Evolutionary conservation across 2,113 vertebrate species (phyloP).

Genomic region (Machaerirhynchus nigripectus): DNA sequence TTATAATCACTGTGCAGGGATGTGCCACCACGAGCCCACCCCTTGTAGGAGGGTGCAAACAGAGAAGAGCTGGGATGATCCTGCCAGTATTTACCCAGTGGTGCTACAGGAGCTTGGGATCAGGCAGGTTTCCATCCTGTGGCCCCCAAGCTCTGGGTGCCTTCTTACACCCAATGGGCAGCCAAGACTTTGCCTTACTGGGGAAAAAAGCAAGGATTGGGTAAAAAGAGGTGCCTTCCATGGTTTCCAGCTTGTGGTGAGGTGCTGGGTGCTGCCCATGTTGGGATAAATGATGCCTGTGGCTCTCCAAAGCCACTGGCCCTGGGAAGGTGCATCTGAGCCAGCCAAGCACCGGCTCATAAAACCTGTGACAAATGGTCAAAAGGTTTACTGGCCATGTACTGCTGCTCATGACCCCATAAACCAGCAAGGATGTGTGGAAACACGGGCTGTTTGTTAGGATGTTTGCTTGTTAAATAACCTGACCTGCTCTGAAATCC

Average conservation of each 20-base stretch:
- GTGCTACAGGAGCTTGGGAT: not conserved
- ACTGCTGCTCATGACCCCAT: not conserved
- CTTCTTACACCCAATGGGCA: not conserved
- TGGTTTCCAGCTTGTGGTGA: not conserved
- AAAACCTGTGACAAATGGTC: not conserved
- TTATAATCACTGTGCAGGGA: not conserved
- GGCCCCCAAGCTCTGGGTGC: not conserved
- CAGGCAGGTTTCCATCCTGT: not conserved
- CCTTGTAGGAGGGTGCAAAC: not conserved
- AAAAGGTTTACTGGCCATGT: not conserved
- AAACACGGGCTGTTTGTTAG: not conserved
- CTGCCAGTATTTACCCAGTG: not conserved
- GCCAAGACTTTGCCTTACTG: not conserved
- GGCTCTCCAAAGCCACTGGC: not conserved
- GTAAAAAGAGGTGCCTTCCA: not conserved
- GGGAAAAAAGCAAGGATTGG: not conserved
- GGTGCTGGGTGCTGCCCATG: not conserved
- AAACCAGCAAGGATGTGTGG: not conserved
- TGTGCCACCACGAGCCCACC: accelerated
- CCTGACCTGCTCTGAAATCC: not conserved
- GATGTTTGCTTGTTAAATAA: not conserved
- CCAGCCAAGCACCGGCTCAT: not conserved
- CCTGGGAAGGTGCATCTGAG: not conserved
- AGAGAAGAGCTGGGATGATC: not conserved
- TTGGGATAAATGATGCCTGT: not conserved